These are phyloP conservation scores for Ceratosolen fusciceps DNA, from an alignment of 1,140 invertebrate genomes.

Conservation along the genomic window DNA sequence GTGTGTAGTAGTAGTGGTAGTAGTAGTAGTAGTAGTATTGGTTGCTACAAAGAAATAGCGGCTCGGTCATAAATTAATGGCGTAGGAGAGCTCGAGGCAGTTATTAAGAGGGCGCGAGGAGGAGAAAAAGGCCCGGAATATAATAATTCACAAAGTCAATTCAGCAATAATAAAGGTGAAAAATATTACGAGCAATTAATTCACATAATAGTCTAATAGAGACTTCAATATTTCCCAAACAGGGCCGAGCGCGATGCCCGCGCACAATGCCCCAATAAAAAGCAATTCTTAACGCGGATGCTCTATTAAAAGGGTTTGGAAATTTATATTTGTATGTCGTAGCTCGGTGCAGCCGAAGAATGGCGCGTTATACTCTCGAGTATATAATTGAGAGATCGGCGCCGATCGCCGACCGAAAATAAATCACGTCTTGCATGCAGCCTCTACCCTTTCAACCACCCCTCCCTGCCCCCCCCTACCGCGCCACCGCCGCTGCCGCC, in stretches of 20 bases:
- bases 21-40: too few relatives aligned
- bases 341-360: constrained; percentile 7
- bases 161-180: not conserved
- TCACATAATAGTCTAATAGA: constrained; percentile 15
- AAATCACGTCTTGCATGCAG: constrained; percentile 32
- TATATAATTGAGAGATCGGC: constrained; percentile 45
- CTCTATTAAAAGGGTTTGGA: constrained; percentile 17
- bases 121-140: not conserved
- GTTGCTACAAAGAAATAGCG: not conserved
- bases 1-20: too few relatives aligned
- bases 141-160: constrained; percentile 4
- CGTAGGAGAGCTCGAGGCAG: not conserved
- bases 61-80: constrained; percentile 2
- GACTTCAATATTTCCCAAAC: constrained; percentile 40
- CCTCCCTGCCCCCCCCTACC: constrained; percentile 5
- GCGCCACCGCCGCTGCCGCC: too few relatives aligned
- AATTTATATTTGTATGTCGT: constrained; percentile 25
- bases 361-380: constrained; percentile 14
- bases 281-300: constrained; percentile 7
- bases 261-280: constrained; percentile 20
- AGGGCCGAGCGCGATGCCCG: constrained; percentile 14
- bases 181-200: constrained; percentile 21
- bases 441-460: constrained; percentile 1
- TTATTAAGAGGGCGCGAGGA: not conserved
- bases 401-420: constrained; percentile 19